Percentiles rank a stretch among this genome's conserved stretches.
These are phyloP conservation scores for Eptatretus atami DNA, from an alignment of 2,797 vertebrate species.

Conservation along the genomic window DNA sequence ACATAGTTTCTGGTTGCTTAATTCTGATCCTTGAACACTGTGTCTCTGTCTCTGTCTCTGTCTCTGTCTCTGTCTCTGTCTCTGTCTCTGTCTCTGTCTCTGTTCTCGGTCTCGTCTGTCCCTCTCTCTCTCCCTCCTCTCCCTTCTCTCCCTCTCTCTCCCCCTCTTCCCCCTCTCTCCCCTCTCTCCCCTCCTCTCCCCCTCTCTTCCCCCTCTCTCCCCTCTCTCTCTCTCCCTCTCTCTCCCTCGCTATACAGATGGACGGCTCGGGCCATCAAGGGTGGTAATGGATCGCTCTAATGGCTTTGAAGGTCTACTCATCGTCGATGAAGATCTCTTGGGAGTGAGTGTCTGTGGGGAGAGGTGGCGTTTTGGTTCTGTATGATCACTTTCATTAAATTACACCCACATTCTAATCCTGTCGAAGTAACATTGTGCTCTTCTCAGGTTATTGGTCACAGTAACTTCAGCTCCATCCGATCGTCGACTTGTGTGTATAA, in stretches of 20 bases:
- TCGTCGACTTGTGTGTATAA: conserved; percentile 70
- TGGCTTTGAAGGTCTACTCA: conserved; percentile 72
- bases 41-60: background rate
- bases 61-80: background rate
- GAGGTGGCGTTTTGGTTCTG: too few relatives aligned
- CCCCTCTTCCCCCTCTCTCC: conserved; percentile 14
- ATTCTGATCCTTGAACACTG: too few relatives aligned
- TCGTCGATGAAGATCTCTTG: conserved; percentile 77
- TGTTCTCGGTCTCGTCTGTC: too few relatives aligned
- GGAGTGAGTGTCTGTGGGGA: conserved; percentile 27
- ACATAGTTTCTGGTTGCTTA: background rate
- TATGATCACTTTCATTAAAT: too few relatives aligned
- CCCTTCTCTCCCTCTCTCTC: conserved; percentile 14
- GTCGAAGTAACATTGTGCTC: too few relatives aligned
- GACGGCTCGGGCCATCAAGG: conserved; percentile 44
- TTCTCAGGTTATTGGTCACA: conserved; percentile 61
- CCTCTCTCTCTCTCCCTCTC: conserved; percentile 8
- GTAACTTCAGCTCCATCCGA: conserved; percentile 91
- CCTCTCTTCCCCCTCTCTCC: conserved; percentile 20
- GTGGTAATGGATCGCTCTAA: conserved; percentile 82
- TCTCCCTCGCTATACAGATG: conserved; percentile 32
- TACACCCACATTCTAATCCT: too few relatives aligned
- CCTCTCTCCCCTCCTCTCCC: conserved; percentile 18
- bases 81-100: conserved; percentile 9
- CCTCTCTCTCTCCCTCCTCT: conserved; percentile 20